Evolutionary conservation across 2,113 vertebrate species (phyloP).

Genomic region (Odocoileus virginianus): DNA sequence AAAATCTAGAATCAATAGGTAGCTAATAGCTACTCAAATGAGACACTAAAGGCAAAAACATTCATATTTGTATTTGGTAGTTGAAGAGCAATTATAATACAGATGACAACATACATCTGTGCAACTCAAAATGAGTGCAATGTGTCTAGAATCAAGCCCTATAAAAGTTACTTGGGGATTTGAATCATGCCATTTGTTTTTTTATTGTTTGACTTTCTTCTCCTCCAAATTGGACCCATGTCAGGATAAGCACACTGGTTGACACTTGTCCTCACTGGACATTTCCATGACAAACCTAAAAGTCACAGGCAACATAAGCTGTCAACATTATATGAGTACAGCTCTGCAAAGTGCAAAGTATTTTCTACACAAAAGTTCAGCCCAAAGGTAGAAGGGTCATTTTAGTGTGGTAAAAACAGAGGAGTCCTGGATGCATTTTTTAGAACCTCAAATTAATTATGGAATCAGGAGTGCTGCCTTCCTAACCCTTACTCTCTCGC

Average conservation of each 20-base stretch:
- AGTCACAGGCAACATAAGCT: not conserved
- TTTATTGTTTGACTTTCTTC: not conserved
- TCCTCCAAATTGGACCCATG: not conserved
- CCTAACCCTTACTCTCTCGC: not conserved
- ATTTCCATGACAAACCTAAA: conserved; percentile 24
- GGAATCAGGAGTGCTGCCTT: not conserved
- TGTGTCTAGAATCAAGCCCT: conserved; percentile 33
- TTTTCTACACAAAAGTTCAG: not conserved
- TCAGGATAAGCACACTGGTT: not conserved
- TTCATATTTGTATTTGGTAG: not conserved
- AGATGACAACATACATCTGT: not conserved
- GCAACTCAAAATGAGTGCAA: not conserved
- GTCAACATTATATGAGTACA: not conserved
- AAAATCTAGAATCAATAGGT: conserved; percentile 45
- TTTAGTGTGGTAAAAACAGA: not conserved
- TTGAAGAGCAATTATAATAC: conserved; percentile 10
- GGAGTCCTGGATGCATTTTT: not conserved
- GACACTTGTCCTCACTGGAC: not conserved
- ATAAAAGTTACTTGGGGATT: not conserved
- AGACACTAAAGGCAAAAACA: conserved; percentile 37
- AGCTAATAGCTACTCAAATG: conserved; percentile 59
- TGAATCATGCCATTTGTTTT: conserved; percentile 29
- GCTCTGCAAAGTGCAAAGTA: not conserved
- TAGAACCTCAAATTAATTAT: not conserved
- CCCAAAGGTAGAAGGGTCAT: not conserved